Evolutionary conservation across 2,113 vertebrate species (phyloP).

Genomic region (Chaetorhynchus papuensis): DNA sequence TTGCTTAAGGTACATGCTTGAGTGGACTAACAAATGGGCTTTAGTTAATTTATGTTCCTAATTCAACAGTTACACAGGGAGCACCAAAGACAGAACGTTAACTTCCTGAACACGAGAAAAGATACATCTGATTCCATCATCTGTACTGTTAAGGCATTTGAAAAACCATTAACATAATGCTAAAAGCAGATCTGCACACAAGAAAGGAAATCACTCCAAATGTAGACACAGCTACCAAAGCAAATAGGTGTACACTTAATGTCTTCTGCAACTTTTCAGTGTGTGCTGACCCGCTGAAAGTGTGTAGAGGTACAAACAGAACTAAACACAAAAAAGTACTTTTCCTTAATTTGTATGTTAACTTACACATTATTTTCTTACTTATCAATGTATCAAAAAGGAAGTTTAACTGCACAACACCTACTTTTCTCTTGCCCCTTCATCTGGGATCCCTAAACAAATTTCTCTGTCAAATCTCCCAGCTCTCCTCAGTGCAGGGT

Average conservation of each 20-base stretch:
- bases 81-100: background rate
- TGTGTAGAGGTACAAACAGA: background rate
- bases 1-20: background rate
- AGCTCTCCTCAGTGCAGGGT: slow-evolving; percentile 90
- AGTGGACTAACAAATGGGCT: background rate
- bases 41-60: background rate
- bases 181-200: background rate
- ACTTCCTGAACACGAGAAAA: background rate
- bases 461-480: slow-evolving; percentile 95
- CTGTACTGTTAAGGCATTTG: background rate
- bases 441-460: slow-evolving; percentile 93
- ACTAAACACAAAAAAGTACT: background rate
- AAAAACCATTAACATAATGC: background rate
- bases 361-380: background rate
- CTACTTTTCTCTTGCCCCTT: slow-evolving; percentile 86
- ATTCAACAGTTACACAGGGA: background rate
- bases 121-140: background rate
- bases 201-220: background rate
- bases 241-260: background rate
- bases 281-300: background rate
- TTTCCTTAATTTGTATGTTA: background rate
- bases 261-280: background rate
- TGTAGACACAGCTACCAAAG: background rate
- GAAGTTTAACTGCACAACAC: background rate
- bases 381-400: background rate